Evolutionary conservation across 2,113 vertebrate species (phyloP).

Genomic region (Sylvicapra grimmia): DNA sequence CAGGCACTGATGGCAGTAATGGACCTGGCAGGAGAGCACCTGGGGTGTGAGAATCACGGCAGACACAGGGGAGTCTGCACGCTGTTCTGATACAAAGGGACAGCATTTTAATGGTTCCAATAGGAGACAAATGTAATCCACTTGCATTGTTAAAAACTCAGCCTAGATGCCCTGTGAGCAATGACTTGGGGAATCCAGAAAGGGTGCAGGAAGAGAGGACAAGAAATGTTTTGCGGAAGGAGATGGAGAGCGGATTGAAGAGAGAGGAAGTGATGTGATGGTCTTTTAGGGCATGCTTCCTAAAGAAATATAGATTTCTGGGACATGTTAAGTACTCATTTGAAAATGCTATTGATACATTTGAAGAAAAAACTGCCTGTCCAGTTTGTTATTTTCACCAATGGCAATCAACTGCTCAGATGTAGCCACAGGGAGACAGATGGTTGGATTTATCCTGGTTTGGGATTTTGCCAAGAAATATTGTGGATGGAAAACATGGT

Average conservation of each 20-base stretch:
- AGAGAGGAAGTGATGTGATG: not conserved
- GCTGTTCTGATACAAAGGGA: not conserved
- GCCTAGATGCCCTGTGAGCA: not conserved
- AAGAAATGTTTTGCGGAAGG: not conserved
- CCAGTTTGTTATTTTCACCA: slow-evolving; percentile 37
- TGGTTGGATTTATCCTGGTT: slow-evolving; percentile 48
- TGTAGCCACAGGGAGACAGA: slow-evolving; percentile 55
- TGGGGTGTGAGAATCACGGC: not conserved
- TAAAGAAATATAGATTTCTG: not conserved
- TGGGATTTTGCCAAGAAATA: slow-evolving; percentile 63
- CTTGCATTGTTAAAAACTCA: not conserved
- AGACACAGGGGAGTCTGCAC: not conserved
- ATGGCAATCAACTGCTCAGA: slow-evolving; percentile 40
- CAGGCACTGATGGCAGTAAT: not conserved
- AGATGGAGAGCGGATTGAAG: not conserved
- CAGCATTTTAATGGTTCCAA: not conserved
- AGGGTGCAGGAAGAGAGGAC: not conserved
- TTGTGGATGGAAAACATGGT: slow-evolving; percentile 11
- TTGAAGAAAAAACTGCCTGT: slow-evolving; percentile 19
- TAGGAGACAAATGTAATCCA: not conserved
- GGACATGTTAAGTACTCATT: not conserved
- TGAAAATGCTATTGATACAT: not conserved
- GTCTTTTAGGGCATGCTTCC: not conserved
- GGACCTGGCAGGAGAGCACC: not conserved
- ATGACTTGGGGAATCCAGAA: not conserved